A percentile compares a stretch with the other conserved stretches of the same genome.
Conservation (phyloP, 1,140 invertebrate species). For the Harlomillsia oculata region DNA sequence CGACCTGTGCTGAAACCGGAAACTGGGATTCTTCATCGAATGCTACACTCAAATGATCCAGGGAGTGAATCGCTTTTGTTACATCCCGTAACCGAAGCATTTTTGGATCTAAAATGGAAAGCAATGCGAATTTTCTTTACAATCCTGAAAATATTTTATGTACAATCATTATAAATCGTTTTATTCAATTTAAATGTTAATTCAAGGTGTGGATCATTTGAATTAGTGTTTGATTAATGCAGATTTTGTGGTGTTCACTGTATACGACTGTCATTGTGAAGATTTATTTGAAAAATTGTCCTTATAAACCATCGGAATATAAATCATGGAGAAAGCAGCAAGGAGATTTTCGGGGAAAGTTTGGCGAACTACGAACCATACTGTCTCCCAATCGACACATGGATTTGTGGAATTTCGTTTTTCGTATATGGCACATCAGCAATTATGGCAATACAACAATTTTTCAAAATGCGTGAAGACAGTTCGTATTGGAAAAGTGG, state of each 20-base stretch:
- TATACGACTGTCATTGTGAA: slow-evolving; percentile 15
- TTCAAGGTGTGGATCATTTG: no score
- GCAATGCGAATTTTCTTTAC: slow-evolving; percentile 11
- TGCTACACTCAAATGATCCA: not conserved
- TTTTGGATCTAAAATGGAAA: slow-evolving; percentile 19
- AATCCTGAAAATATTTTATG: slow-evolving; percentile 7
- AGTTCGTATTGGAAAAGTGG: not conserved
- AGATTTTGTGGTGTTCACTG: no score
- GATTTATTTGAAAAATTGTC: slow-evolving; percentile 7
- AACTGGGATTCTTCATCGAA: not conserved
- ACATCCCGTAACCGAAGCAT: slow-evolving; percentile 19
- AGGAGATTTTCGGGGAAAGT: not conserved
- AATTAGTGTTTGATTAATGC: no score
- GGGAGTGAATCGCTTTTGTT: slow-evolving; percentile 3
- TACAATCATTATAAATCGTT: not conserved
- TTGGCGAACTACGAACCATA: not conserved
- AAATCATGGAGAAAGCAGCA: not conserved
- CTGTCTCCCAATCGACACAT: not conserved
- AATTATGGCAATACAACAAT: slow-evolving; percentile 1
- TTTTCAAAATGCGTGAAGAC: not conserved
- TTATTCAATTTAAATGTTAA: not conserved
- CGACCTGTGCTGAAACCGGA: not conserved
- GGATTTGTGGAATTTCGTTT: not conserved
- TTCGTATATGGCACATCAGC: not conserved
- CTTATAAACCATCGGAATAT: slow-evolving; percentile 1